phyloP scores from a whole-genome alignment of 2,888 invertebrate genomes.

The Polydrusus pterygomalis region DNA sequence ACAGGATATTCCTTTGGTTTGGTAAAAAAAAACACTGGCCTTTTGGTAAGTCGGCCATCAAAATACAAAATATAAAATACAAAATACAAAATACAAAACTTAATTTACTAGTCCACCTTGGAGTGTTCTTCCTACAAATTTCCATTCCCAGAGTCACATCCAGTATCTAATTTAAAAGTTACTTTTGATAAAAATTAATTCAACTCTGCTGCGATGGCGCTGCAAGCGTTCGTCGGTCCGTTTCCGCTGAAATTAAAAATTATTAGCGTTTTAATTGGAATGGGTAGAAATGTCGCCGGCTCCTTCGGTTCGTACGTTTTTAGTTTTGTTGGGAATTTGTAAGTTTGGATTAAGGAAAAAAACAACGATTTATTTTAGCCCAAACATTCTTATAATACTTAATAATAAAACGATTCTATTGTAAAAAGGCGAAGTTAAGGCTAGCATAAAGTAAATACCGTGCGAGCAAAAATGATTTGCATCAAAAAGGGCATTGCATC shows the following conservation, averaged over 20 bases:
- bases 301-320: conserved; percentile 34
- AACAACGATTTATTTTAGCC: too few relatives aligned
- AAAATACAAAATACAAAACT: conserved; percentile 12
- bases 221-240: conserved; percentile 52
- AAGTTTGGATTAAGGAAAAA: neutral
- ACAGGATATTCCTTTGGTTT: too few relatives aligned
- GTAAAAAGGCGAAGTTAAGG: too few relatives aligned
- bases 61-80: too few relatives aligned
- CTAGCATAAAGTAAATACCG: too few relatives aligned
- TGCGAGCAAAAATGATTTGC: too few relatives aligned
- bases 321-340: conserved; percentile 13
- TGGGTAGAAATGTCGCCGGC: conserved; percentile 53
- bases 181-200: conserved; percentile 58
- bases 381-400: too few relatives aligned
- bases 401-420: too few relatives aligned
- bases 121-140: conserved; percentile 55
- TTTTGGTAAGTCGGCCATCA: too few relatives aligned
- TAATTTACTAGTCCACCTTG: conserved; percentile 50
- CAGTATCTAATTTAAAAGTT: conserved; percentile 69
- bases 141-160: conserved; percentile 61
- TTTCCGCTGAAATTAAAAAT: conserved; percentile 39
- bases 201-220: conserved; percentile 49
- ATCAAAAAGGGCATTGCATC: too few relatives aligned
- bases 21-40: too few relatives aligned
- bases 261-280: conserved; percentile 43